Evolutionary conservation across 2,888 invertebrate genomes (phyloP).

Genomic region (Lamellibrachia columna): DNA sequence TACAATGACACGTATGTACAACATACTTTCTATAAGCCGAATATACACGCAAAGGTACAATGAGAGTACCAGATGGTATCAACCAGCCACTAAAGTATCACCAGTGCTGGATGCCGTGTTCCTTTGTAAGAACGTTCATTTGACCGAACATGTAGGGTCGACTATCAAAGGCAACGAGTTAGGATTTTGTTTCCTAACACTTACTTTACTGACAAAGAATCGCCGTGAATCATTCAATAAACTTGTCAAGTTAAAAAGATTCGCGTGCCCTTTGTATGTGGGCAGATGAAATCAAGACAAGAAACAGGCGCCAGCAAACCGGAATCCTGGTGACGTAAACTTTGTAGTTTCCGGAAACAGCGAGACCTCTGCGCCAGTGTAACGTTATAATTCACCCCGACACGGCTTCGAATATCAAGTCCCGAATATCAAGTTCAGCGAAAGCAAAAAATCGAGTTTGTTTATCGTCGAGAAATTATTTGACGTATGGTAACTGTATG

Average conservation of each 20-base stretch:
- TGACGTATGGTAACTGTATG: background rate
- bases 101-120: too few relatives aligned
- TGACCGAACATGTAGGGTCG: background rate
- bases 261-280: too few relatives aligned
- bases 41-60: too few relatives aligned
- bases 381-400: background rate
- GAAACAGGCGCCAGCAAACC: background rate
- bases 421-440: background rate
- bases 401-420: background rate
- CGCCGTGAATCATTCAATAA: slow-evolving; percentile 16
- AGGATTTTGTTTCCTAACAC: background rate
- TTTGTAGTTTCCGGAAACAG: slow-evolving; percentile 5
- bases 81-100: too few relatives aligned
- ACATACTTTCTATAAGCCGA: too few relatives aligned
- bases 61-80: too few relatives aligned
- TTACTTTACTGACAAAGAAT: background rate
- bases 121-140: too few relatives aligned
- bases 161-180: background rate
- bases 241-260: background rate
- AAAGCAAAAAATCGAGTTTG: background rate
- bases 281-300: too few relatives aligned
- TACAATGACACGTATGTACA: too few relatives aligned
- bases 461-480: background rate
- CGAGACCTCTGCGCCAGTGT: background rate
- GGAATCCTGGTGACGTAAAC: background rate